A percentile compares a stretch with the other conserved stretches of the same genome.
These are phyloP conservation scores for Sesia bembeciformis DNA, from an alignment of 2,888 invertebrate species.

Conservation along the genomic window DNA sequence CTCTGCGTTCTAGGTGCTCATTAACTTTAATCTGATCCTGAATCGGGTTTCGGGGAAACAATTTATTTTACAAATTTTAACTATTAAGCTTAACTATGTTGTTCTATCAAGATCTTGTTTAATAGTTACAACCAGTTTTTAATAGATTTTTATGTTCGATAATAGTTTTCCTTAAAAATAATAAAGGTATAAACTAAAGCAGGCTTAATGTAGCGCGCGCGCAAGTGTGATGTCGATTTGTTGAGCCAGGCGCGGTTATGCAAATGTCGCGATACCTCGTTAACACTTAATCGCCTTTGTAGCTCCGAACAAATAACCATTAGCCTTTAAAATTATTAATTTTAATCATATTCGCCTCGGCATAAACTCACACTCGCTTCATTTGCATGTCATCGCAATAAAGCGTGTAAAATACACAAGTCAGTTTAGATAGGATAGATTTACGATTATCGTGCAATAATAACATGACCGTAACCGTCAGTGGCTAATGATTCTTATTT, in stretches of 20 bases:
- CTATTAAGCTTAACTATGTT: not conserved
- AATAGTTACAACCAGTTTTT: not conserved
- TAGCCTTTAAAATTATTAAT: conserved; percentile 59
- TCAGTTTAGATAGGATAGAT: conserved; percentile 49
- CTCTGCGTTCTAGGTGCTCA: conserved; percentile 16
- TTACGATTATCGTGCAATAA: conserved; percentile 23
- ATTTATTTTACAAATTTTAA: conserved; percentile 1
- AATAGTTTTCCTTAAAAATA: not conserved
- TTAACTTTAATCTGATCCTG: conserved; percentile 24
- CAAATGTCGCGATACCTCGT: conserved; percentile 29
- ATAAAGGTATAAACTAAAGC: not conserved
- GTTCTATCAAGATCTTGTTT: not conserved
- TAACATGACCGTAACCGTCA: no score
- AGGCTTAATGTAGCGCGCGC: conserved; percentile 1
- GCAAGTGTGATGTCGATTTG: conserved; percentile 9
- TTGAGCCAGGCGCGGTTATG: conserved; percentile 22
- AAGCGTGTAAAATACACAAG: conserved; percentile 12
- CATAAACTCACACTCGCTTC: conserved; percentile 16
- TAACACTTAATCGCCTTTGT: conserved; percentile 52
- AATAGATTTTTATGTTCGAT: not conserved
- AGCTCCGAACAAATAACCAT: conserved; percentile 59
- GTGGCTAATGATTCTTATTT: no score
- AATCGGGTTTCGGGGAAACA: conserved; percentile 33
- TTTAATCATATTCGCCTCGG: conserved; percentile 36
- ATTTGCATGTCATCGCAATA: conserved; percentile 33